Conservation (phyloP, 2,888 invertebrate genomes). For the Hypolimnas misippus region DNA sequence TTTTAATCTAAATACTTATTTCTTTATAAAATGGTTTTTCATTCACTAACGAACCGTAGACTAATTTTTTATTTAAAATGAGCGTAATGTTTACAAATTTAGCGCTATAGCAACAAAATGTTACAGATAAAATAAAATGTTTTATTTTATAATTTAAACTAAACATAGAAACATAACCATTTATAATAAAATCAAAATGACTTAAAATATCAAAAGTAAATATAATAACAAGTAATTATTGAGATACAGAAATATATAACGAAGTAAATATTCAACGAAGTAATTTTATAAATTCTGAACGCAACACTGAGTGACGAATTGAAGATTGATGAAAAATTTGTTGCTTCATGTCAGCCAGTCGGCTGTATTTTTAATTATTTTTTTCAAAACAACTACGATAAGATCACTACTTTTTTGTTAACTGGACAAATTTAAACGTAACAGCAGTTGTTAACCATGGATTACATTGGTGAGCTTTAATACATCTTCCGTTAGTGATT, state of each 20-base stretch:
- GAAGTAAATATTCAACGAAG: no score
- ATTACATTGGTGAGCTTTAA: slow-evolving; percentile 64
- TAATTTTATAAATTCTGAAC: slow-evolving; percentile 34
- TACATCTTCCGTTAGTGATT: slow-evolving; percentile 42
- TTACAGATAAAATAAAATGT: slow-evolving; percentile 9
- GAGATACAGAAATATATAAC: background rate
- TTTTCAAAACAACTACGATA: slow-evolving; percentile 71
- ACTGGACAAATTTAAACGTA: slow-evolving; percentile 30
- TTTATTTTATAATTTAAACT: no score
- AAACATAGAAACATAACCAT: background rate
- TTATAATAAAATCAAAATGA: background rate
- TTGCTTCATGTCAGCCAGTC: slow-evolving; percentile 78
- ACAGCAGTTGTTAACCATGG: slow-evolving; percentile 63
- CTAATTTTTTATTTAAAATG: no score
- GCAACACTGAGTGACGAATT: slow-evolving; percentile 36
- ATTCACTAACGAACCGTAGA: background rate
- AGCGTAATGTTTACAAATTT: slow-evolving; percentile 56
- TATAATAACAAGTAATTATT: background rate
- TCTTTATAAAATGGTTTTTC: background rate
- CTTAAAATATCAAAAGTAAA: no score
- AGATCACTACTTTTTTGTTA: slow-evolving; percentile 41
- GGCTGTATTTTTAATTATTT: slow-evolving; percentile 75
- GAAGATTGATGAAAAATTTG: slow-evolving; percentile 61
- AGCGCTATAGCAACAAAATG: slow-evolving; percentile 65
- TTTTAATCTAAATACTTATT: background rate